A percentile compares a stretch with the other conserved stretches of the same genome.
Evolutionary conservation across 1,140 invertebrate genomes (phyloP).

Genomic region (Philotrypesis tridentata): DNA sequence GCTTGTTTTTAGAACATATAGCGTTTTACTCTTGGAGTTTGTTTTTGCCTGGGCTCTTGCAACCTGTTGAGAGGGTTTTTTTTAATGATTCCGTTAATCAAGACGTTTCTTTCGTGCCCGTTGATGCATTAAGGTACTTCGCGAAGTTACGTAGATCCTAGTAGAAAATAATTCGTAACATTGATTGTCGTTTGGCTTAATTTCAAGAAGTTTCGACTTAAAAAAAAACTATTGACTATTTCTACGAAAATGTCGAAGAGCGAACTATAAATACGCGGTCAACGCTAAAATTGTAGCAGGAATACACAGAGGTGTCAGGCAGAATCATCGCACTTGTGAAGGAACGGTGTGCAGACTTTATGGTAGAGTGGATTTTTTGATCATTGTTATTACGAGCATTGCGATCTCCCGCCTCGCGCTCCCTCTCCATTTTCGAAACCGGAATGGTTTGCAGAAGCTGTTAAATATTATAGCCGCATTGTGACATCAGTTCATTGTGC

Average conservation of each 20-base stretch:
- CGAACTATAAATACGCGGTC: too few relatives aligned
- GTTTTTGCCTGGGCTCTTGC: not conserved
- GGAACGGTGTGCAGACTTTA: not conserved
- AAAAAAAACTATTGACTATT: too few relatives aligned
- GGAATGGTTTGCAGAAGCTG: not conserved
- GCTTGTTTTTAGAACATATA: not conserved
- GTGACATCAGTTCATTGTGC: slow-evolving; percentile 40
- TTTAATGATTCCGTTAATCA: not conserved
- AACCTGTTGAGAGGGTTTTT: not conserved
- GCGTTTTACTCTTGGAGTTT: not conserved
- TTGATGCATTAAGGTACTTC: too few relatives aligned
- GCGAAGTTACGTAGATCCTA: too few relatives aligned
- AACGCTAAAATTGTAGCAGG: too few relatives aligned
- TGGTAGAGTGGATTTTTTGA: not conserved
- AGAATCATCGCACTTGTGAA: not conserved
- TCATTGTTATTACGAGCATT: not conserved
- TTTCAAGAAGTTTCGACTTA: too few relatives aligned
- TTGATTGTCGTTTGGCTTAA: too few relatives aligned
- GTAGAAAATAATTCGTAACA: too few relatives aligned
- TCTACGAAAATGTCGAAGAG: too few relatives aligned
- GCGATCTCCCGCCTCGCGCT: not conserved
- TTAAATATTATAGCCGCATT: slow-evolving; percentile 35
- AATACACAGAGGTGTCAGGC: not conserved
- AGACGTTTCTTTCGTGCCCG: not conserved
- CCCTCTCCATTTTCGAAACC: not conserved